Percentiles rank a stretch among this genome's conserved stretches.
These are phyloP conservation scores for Puffinus mauretanicus DNA, from an alignment of 2,113 vertebrate species.

Conservation along the genomic window DNA sequence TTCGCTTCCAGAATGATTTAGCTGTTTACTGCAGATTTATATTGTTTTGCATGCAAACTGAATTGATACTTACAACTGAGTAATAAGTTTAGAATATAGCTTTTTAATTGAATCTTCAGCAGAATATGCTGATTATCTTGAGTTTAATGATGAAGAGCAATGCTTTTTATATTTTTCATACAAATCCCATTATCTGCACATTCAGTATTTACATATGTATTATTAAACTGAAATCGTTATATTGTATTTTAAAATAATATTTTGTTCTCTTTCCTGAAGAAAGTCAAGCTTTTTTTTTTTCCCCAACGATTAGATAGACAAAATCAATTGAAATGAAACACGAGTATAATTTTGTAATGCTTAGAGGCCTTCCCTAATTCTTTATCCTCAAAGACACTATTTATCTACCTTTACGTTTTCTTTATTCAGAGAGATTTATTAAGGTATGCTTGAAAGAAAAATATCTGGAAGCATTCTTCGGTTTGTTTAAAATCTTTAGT, in stretches of 20 bases:
- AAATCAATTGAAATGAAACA: not conserved
- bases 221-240: not conserved
- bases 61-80: not conserved
- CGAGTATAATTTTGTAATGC: not conserved
- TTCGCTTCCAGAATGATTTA: not conserved
- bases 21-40: conserved; percentile 1
- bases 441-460: not conserved
- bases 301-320: not conserved
- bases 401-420: not conserved
- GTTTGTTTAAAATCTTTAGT: not conserved
- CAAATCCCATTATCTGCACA: not conserved
- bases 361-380: not conserved
- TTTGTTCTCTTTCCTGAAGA: not conserved
- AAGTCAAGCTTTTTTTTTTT: not conserved
- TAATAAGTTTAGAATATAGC: conserved; percentile 7
- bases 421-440: not conserved
- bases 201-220: not conserved
- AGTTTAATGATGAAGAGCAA: not conserved
- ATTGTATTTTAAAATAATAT: not conserved
- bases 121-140: conserved; percentile 5
- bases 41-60: not conserved
- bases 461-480: not conserved
- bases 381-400: not conserved
- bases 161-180: not conserved
- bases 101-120: conserved; percentile 13